Evolutionary conservation across 2,888 invertebrate genomes (phyloP).

Genomic region (Sminthurinus aureus): DNA sequence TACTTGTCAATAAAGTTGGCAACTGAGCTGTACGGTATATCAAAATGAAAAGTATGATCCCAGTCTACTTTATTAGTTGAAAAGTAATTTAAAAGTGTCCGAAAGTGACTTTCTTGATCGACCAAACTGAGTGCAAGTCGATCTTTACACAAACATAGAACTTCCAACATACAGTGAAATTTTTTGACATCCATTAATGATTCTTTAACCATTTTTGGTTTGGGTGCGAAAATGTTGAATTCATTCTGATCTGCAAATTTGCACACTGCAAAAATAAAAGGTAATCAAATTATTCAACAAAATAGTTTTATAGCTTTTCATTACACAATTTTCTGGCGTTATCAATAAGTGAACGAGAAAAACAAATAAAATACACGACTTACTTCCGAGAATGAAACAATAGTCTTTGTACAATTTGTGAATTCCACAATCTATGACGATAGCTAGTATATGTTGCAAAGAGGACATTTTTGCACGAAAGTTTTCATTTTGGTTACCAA

Average conservation of each 20-base stretch:
- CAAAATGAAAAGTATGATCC: conserved; percentile 53
- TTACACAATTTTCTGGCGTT: no score
- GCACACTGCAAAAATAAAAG: conserved; percentile 47
- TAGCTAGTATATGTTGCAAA: conserved; percentile 42
- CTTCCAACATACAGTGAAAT: conserved; percentile 55
- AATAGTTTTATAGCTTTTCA: neutral
- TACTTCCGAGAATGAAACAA: conserved; percentile 54
- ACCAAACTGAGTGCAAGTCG: conserved; percentile 49
- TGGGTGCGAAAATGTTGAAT: conserved; percentile 45
- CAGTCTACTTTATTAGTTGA: conserved; percentile 44
- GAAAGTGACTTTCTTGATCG: conserved; percentile 50
- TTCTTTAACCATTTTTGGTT: conserved; percentile 26
- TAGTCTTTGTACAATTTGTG: conserved; percentile 56
- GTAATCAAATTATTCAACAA: no score
- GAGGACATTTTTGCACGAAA: conserved; percentile 43
- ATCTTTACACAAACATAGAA: conserved; percentile 52
- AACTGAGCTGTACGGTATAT: conserved; percentile 47
- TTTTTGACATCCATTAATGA: conserved; percentile 52
- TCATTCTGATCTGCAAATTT: conserved; percentile 53
- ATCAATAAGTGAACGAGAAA: no score
- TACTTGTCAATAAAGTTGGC: conserved; percentile 23
- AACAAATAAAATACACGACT: conserved; percentile 13
- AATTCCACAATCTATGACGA: conserved; percentile 54
- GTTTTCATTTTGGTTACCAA: conserved; percentile 43
- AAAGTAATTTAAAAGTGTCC: conserved; percentile 49